phyloP scores from a whole-genome alignment of 2,113 vertebrate genomes.

The Heptranchias perlo region DNA sequence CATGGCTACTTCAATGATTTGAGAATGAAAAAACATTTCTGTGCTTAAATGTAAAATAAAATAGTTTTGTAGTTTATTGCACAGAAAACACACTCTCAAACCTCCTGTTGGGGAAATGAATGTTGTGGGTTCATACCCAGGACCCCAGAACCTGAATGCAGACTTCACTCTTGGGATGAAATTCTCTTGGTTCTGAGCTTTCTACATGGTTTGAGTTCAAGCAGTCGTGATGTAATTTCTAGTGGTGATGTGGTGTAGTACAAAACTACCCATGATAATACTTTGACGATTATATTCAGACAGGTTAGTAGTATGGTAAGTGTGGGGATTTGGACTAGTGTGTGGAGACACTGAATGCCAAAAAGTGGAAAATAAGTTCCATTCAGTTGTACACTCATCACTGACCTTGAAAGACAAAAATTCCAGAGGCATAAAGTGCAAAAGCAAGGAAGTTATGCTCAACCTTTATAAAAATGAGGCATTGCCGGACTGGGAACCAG shows the following conservation, averaged over 20 bases:
- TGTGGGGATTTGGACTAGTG: too few relatives aligned
- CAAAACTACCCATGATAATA: neutral
- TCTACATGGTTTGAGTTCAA: neutral
- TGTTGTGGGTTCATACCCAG: neutral
- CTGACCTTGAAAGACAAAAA: neutral
- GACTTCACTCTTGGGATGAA: neutral
- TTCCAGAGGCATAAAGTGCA: too few relatives aligned
- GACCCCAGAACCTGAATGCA: neutral
- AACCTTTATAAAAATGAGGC: too few relatives aligned
- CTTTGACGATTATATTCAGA: neutral
- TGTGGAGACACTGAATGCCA: neutral
- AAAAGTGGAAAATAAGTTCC: neutral
- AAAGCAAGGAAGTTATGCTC: too few relatives aligned
- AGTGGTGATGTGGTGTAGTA: neutral
- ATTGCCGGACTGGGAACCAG: too few relatives aligned
- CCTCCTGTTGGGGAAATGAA: neutral
- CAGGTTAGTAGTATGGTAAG: neutral
- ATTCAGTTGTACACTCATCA: neutral
- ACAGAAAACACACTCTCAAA: neutral
- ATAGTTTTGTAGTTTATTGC: neutral
- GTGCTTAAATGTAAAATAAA: neutral
- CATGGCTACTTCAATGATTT: neutral
- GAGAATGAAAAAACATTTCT: neutral
- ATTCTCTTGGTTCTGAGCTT: neutral
- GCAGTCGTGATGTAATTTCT: neutral